phyloP scores from a whole-genome alignment of 2,888 invertebrate species.

The Oxystoma pomonae region DNA sequence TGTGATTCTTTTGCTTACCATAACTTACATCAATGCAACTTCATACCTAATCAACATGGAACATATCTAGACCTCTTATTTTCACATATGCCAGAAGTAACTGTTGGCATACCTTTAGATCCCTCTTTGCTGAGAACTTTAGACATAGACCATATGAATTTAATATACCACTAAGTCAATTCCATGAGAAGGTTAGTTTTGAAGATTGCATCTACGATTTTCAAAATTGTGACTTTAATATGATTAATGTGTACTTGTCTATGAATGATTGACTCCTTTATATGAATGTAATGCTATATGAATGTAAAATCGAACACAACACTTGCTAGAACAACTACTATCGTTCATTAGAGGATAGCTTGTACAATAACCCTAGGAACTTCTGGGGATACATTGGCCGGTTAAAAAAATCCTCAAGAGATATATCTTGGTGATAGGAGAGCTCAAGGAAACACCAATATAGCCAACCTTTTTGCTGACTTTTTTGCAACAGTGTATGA shows the following conservation, averaged over 20 bases:
- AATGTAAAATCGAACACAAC: too few species aligned
- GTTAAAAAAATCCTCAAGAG: too few species aligned
- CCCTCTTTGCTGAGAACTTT: neutral
- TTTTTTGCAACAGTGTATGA: too few species aligned
- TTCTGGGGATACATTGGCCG: too few species aligned
- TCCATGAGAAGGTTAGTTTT: neutral
- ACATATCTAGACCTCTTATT: neutral
- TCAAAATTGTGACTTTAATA: neutral
- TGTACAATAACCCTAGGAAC: too few species aligned
- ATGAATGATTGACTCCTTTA: too few species aligned
- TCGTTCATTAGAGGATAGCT: too few species aligned
- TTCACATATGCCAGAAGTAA: neutral
- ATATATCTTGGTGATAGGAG: too few species aligned
- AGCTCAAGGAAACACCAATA: too few species aligned
- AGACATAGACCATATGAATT: neutral
- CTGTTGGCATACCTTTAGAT: neutral
- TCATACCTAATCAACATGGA: neutral
- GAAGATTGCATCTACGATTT: neutral
- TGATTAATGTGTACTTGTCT: neutral
- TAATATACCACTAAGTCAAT: neutral
- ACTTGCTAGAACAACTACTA: too few species aligned
- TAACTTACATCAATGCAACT: neutral
- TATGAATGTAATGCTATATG: too few species aligned
- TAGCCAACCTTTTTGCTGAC: too few species aligned
- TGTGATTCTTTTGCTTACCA: neutral